phyloP scores from a whole-genome alignment of 2,113 vertebrate genomes.

The Caranx ignobilis region DNA sequence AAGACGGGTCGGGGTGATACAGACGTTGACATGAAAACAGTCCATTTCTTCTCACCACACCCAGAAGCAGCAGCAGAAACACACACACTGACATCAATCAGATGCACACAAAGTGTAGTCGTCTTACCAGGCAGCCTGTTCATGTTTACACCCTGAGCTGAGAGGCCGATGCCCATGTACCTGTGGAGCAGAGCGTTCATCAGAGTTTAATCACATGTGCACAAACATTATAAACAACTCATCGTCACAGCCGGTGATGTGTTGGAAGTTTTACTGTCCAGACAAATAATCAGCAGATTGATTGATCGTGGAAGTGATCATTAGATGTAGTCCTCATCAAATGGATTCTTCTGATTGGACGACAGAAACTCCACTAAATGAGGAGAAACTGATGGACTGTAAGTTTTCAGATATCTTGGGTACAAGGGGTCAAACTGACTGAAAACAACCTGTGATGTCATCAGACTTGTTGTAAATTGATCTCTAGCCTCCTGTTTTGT shows the following conservation, averaged over 20 bases:
- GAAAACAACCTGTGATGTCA: not conserved
- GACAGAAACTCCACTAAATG: not conserved
- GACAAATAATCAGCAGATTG: not conserved
- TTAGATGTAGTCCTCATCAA: not conserved
- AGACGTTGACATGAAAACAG: not conserved
- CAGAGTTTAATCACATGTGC: not conserved
- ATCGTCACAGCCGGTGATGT: not conserved
- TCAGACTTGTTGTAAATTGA: not conserved
- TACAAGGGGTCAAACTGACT: not conserved
- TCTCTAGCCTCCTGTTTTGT: not conserved
- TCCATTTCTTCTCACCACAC: not conserved
- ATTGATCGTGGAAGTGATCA: not conserved
- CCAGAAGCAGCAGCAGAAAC: not conserved
- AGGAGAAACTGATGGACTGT: not conserved
- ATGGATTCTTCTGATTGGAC: too few relatives aligned
- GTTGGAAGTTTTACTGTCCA: not conserved
- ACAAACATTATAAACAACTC: not conserved
- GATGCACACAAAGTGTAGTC: not conserved
- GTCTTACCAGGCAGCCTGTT: constrained; percentile 97
- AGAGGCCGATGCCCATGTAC: constrained; percentile 99
- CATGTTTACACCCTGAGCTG: constrained; percentile 99
- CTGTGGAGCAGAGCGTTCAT: constrained; percentile 75
- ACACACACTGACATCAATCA: not conserved
- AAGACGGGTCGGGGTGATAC: too few relatives aligned
- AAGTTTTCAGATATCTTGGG: not conserved